These are phyloP conservation scores for Eupithecia vulgata DNA, from an alignment of 2,888 invertebrate genomes.

Conservation along the genomic window DNA sequence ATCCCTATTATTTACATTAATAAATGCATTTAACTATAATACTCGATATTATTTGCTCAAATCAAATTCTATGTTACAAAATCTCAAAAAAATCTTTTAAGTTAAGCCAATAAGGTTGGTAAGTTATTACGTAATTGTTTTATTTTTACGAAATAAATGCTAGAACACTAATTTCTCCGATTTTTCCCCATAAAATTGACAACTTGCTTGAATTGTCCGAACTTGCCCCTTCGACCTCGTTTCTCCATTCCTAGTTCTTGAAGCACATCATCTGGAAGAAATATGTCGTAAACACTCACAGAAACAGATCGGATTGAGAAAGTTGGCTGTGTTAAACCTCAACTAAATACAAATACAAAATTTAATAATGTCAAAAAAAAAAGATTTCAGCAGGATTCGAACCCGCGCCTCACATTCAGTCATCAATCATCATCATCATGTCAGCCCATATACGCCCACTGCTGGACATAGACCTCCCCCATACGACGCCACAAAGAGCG, in stretches of 20 bases:
- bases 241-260: slow-evolving; percentile 67
- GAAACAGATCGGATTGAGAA: too few species aligned
- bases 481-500: too few species aligned
- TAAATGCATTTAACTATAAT: not conserved
- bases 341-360: too few species aligned
- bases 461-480: too few species aligned
- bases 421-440: too few species aligned
- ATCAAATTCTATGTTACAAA: not conserved
- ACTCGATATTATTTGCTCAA: not conserved
- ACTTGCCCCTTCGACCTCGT: slow-evolving; percentile 64
- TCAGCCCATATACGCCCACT: too few species aligned
- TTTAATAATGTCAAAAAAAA: too few species aligned
- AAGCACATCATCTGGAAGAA: slow-evolving; percentile 54
- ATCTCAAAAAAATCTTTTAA: not conserved
- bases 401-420: too few species aligned
- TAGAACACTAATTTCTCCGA: slow-evolving; percentile 57
- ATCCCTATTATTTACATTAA: not conserved
- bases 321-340: too few species aligned
- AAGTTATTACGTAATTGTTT: not conserved
- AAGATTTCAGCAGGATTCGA: too few species aligned
- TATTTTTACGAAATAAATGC: not conserved
- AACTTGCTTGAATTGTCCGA: slow-evolving; percentile 71
- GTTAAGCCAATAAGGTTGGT: not conserved
- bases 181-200: slow-evolving; percentile 77
- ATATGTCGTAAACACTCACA: not conserved